Conservation (phyloP, 1,140 invertebrate species). For the Stegodyphus mimosarum region DNA sequence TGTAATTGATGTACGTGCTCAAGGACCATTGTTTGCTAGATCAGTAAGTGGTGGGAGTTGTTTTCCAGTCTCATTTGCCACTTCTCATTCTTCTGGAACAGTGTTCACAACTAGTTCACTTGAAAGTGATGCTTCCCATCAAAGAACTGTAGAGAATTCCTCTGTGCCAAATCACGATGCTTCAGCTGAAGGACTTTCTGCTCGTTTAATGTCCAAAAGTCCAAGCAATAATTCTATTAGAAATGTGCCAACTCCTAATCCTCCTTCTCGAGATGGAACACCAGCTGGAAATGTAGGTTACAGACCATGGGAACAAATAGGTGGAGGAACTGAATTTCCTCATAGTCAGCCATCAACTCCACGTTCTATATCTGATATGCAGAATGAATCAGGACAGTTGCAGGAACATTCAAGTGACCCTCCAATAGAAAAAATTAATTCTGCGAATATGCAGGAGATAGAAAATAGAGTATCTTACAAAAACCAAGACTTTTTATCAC, state of each 20-base stretch:
- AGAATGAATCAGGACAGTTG: conserved; percentile 1
- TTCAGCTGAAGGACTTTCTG: conserved; percentile 59
- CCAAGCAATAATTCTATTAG: conserved; percentile 4
- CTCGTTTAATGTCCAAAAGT: conserved; percentile 59
- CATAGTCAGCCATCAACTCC: conserved; percentile 47
- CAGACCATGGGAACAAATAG: conserved; percentile 61
- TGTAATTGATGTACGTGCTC: conserved; percentile 24
- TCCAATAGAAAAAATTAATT: conserved; percentile 34
- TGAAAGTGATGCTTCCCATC: conserved; percentile 3
- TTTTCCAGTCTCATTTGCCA: conserved; percentile 20
- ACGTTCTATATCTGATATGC: conserved; percentile 38
- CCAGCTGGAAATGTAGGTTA: conserved; percentile 57
- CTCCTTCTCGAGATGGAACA: conserved; percentile 60
- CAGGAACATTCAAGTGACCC: conserved; percentile 33
- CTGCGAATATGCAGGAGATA: conserved; percentile 3
- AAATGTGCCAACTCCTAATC: conserved; percentile 42
- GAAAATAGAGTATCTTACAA: conserved; percentile 12
- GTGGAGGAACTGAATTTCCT: conserved; percentile 27
- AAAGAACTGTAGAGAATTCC: conserved; percentile 14
- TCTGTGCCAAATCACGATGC: conserved; percentile 47
- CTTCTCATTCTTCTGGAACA: not conserved
- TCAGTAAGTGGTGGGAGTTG: not conserved
- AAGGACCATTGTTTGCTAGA: conserved; percentile 34
- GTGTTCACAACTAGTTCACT: conserved; percentile 7
- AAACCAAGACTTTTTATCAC: conserved; percentile 27